A percentile compares a stretch with the other conserved stretches of the same genome.
phyloP scores from a whole-genome alignment of 2,888 invertebrate genomes.

The Autographa gamma region DNA sequence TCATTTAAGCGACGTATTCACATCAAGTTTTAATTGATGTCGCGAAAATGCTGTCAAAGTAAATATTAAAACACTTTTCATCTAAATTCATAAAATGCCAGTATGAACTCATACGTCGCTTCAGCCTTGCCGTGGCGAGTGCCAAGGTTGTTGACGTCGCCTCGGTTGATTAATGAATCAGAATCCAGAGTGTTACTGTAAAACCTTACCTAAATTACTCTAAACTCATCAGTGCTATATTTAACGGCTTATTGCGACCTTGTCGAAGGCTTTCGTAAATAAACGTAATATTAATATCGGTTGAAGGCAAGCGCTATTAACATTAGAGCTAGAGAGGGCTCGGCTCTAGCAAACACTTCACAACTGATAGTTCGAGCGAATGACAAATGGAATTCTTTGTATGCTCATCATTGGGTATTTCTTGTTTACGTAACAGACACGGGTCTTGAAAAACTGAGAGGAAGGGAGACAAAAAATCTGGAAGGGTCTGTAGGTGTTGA shows the following conservation, averaged over 20 bases:
- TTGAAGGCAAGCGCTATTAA: conserved; percentile 38
- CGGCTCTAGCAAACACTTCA: conserved; percentile 34
- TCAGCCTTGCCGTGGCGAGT: conserved; percentile 16
- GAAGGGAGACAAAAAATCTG: conserved; percentile 56
- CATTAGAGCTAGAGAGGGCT: conserved; percentile 21
- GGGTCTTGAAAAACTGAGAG: conserved; percentile 44
- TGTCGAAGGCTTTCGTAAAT: conserved; percentile 15
- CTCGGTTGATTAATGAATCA: conserved; percentile 55
- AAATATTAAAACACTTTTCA: conserved; percentile 37
- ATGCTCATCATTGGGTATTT: conserved; percentile 43
- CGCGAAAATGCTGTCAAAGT: conserved; percentile 9
- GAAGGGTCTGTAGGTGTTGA: conserved; percentile 60
- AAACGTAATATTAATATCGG: conserved; percentile 41
- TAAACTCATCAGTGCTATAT: conserved; percentile 36
- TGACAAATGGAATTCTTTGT: conserved; percentile 55
- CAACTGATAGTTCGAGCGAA: conserved; percentile 43
- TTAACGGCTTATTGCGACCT: conserved; percentile 24
- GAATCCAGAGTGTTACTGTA: conserved; percentile 43
- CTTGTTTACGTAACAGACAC: conserved; percentile 49
- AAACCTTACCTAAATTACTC: conserved; percentile 40
- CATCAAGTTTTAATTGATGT: conserved; percentile 4
- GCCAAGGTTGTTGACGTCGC: conserved; percentile 48
- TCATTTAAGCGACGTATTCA: background rate
- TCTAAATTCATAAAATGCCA: conserved; percentile 20
- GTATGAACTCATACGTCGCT: conserved; percentile 22